phyloP scores from a whole-genome alignment of 2,797 vertebrate genomes.

The Chloroceryle inda region DNA sequence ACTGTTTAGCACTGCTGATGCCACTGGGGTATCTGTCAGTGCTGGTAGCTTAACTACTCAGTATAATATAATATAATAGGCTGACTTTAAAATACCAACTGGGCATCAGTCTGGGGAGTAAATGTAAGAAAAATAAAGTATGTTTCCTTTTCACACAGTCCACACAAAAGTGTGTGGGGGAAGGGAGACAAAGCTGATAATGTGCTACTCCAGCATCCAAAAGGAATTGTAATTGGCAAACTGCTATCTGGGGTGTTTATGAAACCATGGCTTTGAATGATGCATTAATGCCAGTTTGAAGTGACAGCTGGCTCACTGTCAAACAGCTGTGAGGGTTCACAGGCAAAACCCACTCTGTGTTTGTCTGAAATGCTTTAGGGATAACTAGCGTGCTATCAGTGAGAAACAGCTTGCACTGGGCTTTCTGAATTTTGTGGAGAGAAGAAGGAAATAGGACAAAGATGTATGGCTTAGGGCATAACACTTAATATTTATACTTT shows the following conservation, averaged over 20 bases:
- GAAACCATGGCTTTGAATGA: background rate
- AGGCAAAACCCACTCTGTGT: background rate
- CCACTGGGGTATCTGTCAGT: background rate
- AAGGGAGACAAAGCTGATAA: background rate
- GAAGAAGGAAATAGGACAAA: background rate
- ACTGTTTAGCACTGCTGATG: background rate
- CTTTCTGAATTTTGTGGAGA: background rate
- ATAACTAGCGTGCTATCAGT: background rate
- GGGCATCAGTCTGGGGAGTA: background rate
- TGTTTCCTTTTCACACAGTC: background rate
- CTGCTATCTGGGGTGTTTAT: background rate
- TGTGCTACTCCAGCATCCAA: background rate
- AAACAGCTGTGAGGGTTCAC: conserved; percentile 5
- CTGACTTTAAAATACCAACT: background rate
- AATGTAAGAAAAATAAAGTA: background rate
- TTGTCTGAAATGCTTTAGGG: background rate
- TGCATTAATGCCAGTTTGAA: background rate
- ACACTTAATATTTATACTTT: background rate
- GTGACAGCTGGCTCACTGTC: background rate
- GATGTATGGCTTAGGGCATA: background rate
- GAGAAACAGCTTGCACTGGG: background rate
- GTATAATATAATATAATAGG: background rate
- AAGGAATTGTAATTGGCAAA: background rate
- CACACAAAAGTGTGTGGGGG: background rate
- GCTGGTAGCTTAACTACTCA: background rate